phyloP scores from a whole-genome alignment of 2,797 vertebrate genomes.

The Leptatherina wallacei region DNA sequence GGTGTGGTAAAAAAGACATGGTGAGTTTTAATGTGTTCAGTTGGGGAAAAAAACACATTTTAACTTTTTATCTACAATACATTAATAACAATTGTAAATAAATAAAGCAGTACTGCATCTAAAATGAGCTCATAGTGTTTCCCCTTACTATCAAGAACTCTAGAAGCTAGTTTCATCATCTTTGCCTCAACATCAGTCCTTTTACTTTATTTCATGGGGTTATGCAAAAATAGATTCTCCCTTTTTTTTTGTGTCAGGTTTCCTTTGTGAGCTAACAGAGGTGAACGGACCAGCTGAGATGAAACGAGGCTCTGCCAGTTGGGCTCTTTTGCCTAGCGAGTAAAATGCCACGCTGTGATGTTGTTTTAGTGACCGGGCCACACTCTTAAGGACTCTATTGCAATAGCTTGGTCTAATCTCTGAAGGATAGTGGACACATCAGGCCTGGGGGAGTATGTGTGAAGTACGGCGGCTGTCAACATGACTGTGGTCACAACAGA shows the following conservation, averaged over 20 bases:
- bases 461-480: constrained; percentile 76
- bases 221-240: neutral
- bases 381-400: constrained; percentile 33
- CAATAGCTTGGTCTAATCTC: constrained; percentile 56
- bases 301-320: constrained; percentile 34
- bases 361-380: constrained; percentile 33
- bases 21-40: neutral
- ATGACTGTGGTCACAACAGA: constrained; percentile 65
- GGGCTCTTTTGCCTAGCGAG: constrained; percentile 30
- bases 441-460: constrained; percentile 61
- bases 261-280: constrained; percentile 30
- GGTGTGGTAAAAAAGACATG: neutral
- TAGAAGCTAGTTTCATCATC: neutral
- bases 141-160: constrained; percentile 6
- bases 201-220: neutral
- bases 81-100: neutral
- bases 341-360: constrained; percentile 28
- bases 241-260: constrained; percentile 8
- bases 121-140: constrained; percentile 41
- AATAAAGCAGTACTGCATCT: constrained; percentile 21
- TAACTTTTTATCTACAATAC: neutral
- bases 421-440: constrained; percentile 61
- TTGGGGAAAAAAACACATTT: neutral
- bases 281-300: constrained; percentile 37
- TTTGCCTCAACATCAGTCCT: constrained; percentile 6